Percentiles rank a stretch among this genome's conserved stretches.
Evolutionary conservation across 2,888 invertebrate species (phyloP).

Genomic region (Eilema sororculum): DNA sequence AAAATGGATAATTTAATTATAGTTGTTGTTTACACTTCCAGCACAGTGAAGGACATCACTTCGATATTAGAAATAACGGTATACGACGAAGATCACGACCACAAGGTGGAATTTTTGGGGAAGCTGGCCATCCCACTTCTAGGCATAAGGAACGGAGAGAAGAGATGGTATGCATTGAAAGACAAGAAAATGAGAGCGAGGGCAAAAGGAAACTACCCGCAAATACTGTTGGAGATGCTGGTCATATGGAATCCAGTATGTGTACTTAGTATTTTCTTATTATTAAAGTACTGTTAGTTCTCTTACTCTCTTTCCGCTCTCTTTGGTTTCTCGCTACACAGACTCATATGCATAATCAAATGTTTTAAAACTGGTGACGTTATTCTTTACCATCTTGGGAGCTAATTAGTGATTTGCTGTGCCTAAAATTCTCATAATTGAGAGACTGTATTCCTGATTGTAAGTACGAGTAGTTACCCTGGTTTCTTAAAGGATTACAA

Average conservation of each 20-base stretch:
- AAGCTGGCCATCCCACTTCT: conserved; percentile 96
- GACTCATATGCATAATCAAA: not conserved
- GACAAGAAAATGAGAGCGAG: conserved; percentile 96
- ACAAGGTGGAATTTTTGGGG: conserved; percentile 99
- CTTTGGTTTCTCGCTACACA: not conserved
- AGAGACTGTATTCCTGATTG: not conserved
- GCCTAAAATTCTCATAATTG: not conserved
- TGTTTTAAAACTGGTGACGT: not conserved
- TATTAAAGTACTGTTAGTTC: not conserved
- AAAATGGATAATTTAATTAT: too few relatives aligned
- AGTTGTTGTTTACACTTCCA: conserved; percentile 65
- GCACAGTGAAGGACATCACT: conserved; percentile 98
- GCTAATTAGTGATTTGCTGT: not conserved
- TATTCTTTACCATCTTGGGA: not conserved
- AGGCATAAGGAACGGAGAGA: conserved; percentile 95
- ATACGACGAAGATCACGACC: conserved; percentile 98
- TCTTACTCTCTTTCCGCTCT: not conserved
- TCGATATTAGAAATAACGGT: conserved; percentile 97
- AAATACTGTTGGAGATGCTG: conserved; percentile 95
- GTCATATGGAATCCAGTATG: conserved; percentile 96
- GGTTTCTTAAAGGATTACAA: too few relatives aligned
- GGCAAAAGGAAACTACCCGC: conserved; percentile 97
- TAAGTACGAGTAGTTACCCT: too few relatives aligned
- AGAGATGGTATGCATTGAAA: conserved; percentile 98
- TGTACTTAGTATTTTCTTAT: conserved; percentile 22